phyloP scores from a whole-genome alignment of 1,140 invertebrate genomes.

The Zaprionus camerounensis region DNA sequence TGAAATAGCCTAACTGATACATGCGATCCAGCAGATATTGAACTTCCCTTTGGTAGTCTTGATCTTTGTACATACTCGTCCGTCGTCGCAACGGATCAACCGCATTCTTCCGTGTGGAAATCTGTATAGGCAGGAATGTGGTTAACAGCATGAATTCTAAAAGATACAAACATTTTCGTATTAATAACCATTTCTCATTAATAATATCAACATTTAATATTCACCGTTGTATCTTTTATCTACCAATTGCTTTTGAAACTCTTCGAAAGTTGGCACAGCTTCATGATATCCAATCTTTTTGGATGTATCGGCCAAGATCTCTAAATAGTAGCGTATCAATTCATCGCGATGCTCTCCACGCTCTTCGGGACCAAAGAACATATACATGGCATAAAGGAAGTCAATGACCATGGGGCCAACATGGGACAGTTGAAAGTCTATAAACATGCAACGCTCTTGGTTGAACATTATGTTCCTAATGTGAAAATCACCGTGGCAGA shows the following conservation, averaged over 20 bases:
- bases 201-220: background rate
- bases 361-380: conserved; percentile 42
- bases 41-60: conserved; percentile 33
- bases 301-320: conserved; percentile 23
- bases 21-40: conserved; percentile 22
- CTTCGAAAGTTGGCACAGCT: conserved; percentile 23
- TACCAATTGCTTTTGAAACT: conserved; percentile 30
- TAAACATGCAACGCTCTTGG: conserved; percentile 31
- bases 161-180: background rate
- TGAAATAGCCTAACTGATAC: conserved; percentile 10
- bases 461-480: conserved; percentile 53
- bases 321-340: conserved; percentile 42
- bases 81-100: conserved; percentile 26
- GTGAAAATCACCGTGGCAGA: conserved; percentile 60
- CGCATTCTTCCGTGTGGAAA: conserved; percentile 26
- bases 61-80: conserved; percentile 33
- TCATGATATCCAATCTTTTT: conserved; percentile 25
- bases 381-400: conserved; percentile 47
- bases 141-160: conserved; percentile 33
- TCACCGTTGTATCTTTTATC: conserved; percentile 32
- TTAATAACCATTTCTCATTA: background rate
- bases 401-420: conserved; percentile 46
- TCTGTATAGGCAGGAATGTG: conserved; percentile 33
- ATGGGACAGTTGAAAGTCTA: conserved; percentile 48
- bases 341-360: conserved; percentile 26